Base-by-base conservation (phyloP, 2,797 vertebrate genomes). In the Semotilus atromaculatus region DNA sequence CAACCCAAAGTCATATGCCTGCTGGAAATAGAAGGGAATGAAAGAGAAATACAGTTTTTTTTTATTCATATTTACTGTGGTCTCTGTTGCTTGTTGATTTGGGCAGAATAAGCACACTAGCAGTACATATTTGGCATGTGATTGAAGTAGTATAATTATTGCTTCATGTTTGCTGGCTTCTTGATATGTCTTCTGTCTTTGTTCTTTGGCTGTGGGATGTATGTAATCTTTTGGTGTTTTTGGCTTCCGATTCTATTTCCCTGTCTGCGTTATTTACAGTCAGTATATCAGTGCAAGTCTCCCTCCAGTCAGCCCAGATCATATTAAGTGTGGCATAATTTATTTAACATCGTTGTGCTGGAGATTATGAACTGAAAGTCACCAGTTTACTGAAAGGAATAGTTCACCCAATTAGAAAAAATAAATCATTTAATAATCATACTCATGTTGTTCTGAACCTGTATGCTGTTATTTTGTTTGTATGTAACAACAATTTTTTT, bases 261-360 rank as follows among this genome's bases (percentile, higher is more conserved):
- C 0, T 81, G 8, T 86, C 53, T 1, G 78, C 76, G 80, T 78
- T 88, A 58, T 76, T 86, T 5, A 53, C 29, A 62, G 40, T 80
- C 71, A 68, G 71, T 40, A 51, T 80, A 77, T 40, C 26, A 74
- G 77, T 64, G 60, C 31, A 70, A 83, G 85, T 82, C 55, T 86
- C 77, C 89, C 87, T 88, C 88, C 89, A 88, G 85, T 88, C 88
- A 87, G 87, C 89, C 87, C 89, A 71, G 70, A 85, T 51, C 76
- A 81, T 80, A 60, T 72, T 71, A 70, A 75, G 60, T 75, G 51
- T 75, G 43, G 34, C 40, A 66, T 64, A 5, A 53, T 85, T 73
- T 83, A 21, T 81, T 64, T 71, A 66, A 78, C 82, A 64, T 85
- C 40, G 83, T 31, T 83, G 55, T 83, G 60, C 6, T 60, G 4